Conservation (phyloP, 2,888 invertebrate species). For the Lochmaea capreae region DNA sequence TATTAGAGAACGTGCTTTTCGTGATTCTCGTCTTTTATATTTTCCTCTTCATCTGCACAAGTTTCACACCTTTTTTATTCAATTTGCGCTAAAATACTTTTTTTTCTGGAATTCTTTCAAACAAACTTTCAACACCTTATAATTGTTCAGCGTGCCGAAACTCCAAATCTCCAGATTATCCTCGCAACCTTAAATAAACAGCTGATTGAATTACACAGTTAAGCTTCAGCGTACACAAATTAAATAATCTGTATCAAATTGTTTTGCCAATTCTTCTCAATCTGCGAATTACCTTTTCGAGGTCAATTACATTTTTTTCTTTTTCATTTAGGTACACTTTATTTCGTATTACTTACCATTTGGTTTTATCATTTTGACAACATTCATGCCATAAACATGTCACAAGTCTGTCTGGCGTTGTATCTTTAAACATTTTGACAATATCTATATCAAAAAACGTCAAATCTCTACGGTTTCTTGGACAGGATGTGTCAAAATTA, state of each 20-base stretch:
- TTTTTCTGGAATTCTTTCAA: constrained; percentile 11
- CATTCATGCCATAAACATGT: too few species aligned
- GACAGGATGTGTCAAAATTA: too few species aligned
- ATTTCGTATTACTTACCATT: neutral
- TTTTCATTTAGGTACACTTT: constrained; percentile 17
- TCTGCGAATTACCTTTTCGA: constrained; percentile 53
- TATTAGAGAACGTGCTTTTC: constrained; percentile 19
- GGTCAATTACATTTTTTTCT: constrained; percentile 54
- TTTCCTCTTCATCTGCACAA: neutral
- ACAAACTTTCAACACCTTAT: constrained; percentile 26
- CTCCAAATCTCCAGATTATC: constrained; percentile 38
- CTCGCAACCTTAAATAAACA: constrained; percentile 43
- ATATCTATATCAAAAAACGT: too few species aligned
- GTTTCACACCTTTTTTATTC: too few species aligned
- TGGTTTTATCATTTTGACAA: neutral
- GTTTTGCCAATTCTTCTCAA: constrained; percentile 56
- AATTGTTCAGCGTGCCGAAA: constrained; percentile 32
- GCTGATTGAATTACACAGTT: constrained; percentile 50
- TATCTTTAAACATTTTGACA: too few species aligned
- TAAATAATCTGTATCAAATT: constrained; percentile 52
- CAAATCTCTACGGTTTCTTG: too few species aligned
- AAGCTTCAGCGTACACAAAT: constrained; percentile 55
- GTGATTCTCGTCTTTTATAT: neutral
- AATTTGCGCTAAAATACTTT: neutral
- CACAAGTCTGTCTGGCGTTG: too few species aligned